Evolutionary conservation across 1,140 invertebrate species (phyloP).

Genomic region (Diachasma alloeum): DNA sequence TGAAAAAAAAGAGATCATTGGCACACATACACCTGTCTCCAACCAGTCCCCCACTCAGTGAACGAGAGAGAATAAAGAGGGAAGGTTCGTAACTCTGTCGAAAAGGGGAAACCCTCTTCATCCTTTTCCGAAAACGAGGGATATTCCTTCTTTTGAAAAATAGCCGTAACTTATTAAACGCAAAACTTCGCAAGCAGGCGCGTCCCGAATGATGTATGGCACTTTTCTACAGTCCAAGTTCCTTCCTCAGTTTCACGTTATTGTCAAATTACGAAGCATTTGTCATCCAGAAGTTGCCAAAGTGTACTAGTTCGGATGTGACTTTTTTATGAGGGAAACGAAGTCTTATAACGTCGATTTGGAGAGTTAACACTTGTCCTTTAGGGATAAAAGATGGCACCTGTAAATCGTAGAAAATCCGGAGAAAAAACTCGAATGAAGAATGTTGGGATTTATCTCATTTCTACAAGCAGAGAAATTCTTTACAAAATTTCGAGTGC

Average conservation of each 20-base stretch:
- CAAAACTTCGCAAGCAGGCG: conserved; percentile 49
- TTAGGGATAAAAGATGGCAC: background rate
- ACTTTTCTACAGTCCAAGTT: conserved; percentile 12
- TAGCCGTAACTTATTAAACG: conserved; percentile 59
- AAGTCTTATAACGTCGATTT: background rate
- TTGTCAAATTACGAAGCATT: conserved; percentile 47
- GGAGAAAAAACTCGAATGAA: background rate
- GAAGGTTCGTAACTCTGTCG: background rate
- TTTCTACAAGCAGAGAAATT: no score
- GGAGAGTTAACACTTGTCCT: background rate
- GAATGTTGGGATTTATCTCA: no score
- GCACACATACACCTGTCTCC: conserved; percentile 6
- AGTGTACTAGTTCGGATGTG: background rate
- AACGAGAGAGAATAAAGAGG: background rate
- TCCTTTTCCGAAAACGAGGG: background rate
- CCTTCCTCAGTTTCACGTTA: conserved; percentile 39
- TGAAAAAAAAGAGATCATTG: background rate
- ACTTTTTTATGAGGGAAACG: background rate
- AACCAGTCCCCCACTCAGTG: background rate
- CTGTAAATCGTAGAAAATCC: background rate
- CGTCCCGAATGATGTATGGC: conserved; percentile 40
- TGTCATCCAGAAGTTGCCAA: conserved; percentile 34
- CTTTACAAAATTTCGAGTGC: no score
- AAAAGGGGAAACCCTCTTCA: conserved; percentile 1
- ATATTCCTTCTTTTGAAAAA: conserved; percentile 49